Conservation (phyloP, 2,888 invertebrate species). For the Microplitis manilae region DNA sequence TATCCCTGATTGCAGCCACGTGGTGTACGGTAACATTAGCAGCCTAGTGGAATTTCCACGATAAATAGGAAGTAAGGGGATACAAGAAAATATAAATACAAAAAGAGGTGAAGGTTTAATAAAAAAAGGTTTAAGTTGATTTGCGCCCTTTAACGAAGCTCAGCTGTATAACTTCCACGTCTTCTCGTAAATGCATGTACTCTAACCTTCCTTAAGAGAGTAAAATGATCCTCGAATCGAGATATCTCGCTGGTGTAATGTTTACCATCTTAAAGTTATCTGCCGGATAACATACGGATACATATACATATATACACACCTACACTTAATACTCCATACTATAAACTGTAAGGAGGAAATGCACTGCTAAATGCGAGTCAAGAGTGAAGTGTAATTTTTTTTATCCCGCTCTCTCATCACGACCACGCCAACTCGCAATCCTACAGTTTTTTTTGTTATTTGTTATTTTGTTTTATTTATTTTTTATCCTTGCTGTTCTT, state of each 20-base stretch:
- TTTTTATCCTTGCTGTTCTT: background rate
- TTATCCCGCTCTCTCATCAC: constrained; percentile 42
- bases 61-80: constrained; percentile 1
- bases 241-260: constrained; percentile 21
- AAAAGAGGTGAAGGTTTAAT: background rate
- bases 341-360: background rate
- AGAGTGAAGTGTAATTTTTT: constrained; percentile 16
- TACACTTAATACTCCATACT: background rate
- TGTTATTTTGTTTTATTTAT: constrained; percentile 15
- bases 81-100: background rate
- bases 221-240: constrained; percentile 29
- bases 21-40: constrained; percentile 17
- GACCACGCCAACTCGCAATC: constrained; percentile 34
- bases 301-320: constrained; percentile 1
- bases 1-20: constrained; percentile 48
- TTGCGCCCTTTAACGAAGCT: background rate
- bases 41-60: background rate
- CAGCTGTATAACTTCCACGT: background rate
- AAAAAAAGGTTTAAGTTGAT: background rate
- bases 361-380: background rate
- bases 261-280: constrained; percentile 23
- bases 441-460: constrained; percentile 32
- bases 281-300: constrained; percentile 1
- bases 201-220: background rate
- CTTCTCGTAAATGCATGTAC: background rate